Evolutionary conservation across 2,113 vertebrate species (phyloP).

Genomic region (Pampusana beccarii): DNA sequence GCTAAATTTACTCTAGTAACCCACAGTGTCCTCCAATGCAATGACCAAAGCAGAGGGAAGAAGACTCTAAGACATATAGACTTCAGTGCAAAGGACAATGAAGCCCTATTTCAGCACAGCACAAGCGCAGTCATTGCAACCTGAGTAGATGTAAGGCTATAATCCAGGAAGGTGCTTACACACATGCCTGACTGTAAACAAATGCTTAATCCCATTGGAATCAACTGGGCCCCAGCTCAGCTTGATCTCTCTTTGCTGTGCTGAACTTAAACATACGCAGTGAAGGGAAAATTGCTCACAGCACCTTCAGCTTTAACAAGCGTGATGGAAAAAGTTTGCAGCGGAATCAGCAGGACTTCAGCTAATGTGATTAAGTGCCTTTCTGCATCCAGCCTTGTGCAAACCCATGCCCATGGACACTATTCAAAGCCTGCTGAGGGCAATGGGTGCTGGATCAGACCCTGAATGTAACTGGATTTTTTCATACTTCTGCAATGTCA

Average conservation of each 20-base stretch:
- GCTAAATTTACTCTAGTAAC: neutral
- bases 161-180: slow-evolving; percentile 58
- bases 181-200: slow-evolving; percentile 65
- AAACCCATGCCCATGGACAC: neutral
- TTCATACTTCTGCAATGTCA: neutral
- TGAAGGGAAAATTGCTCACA: slow-evolving; percentile 35
- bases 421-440: neutral
- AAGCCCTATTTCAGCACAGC: slow-evolving; percentile 29
- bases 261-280: slow-evolving; percentile 16
- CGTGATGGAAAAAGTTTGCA: slow-evolving; percentile 3
- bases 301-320: slow-evolving; percentile 29
- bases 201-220: slow-evolving; percentile 62
- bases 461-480: neutral
- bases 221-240: slow-evolving; percentile 42
- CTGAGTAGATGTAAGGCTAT: slow-evolving; percentile 24
- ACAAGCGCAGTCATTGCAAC: slow-evolving; percentile 14
- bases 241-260: slow-evolving; percentile 44
- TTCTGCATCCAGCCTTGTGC: slow-evolving; percentile 9
- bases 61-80: neutral
- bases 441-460: neutral
- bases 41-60: neutral
- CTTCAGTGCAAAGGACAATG: slow-evolving; percentile 15
- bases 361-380: slow-evolving; percentile 34
- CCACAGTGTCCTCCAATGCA: neutral
- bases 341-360: slow-evolving; percentile 8